Conservation (phyloP, 2,113 vertebrate species). For the Thymallus thymallus region DNA sequence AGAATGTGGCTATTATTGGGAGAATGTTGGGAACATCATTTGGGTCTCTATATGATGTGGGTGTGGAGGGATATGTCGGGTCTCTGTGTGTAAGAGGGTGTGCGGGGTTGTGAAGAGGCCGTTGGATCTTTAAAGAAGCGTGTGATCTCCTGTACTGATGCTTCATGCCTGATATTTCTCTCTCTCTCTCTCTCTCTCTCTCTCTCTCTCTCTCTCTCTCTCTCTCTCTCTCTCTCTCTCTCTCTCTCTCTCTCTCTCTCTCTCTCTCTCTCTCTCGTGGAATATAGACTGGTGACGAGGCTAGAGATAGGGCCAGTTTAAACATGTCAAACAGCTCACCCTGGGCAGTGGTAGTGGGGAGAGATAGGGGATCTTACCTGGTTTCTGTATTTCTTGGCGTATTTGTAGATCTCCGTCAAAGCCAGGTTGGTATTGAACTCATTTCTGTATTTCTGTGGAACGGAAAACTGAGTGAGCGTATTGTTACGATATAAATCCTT, state of each 20-base stretch:
- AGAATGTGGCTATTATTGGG: no score
- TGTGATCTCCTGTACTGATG: slow-evolving; percentile 29
- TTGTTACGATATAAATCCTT: no score
- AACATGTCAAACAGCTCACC: slow-evolving; percentile 45
- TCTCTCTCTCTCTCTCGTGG: slow-evolving; percentile 7
- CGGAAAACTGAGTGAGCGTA: slow-evolving; percentile 15
- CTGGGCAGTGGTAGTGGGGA: not conserved
- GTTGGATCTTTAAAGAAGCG: slow-evolving; percentile 23
- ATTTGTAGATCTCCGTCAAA: slow-evolving; percentile 96
- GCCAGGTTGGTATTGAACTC: slow-evolving; percentile 98
- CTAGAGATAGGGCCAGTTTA: slow-evolving; percentile 34
- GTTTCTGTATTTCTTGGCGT: slow-evolving; percentile 92
- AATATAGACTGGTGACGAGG: slow-evolving; percentile 11
- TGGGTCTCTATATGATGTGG: not conserved
- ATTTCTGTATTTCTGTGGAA: slow-evolving; percentile 88
- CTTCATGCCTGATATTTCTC: not conserved
- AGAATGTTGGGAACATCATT: not conserved
- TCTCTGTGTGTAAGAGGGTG: not conserved
- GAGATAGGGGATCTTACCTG: slow-evolving; percentile 75
- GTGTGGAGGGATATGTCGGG: slow-evolving; percentile 5
- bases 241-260: not conserved
- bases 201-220: slow-evolving; percentile 5
- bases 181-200: slow-evolving; percentile 6
- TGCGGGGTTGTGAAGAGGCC: no score
- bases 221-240: slow-evolving; percentile 6